Evolutionary conservation across 2,888 invertebrate species (phyloP), one percentile per base, ranked within the genome.

Genomic region (Drosophila infuscata): DNA sequence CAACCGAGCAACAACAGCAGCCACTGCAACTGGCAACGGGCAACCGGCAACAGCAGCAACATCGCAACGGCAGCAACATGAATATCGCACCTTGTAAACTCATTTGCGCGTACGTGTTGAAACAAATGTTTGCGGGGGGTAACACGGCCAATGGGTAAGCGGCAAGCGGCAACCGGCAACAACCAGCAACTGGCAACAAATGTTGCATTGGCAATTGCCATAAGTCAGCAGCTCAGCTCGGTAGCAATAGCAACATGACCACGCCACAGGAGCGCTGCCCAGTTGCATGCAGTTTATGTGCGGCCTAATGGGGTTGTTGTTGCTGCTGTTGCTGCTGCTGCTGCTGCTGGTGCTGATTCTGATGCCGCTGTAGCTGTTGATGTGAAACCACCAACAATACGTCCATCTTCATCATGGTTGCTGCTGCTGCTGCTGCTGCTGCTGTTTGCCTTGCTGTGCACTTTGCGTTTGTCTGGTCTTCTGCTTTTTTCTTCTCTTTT

Each of bases 101-200:
- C 92, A 92, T 92, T 92, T 92, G 91, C 90, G 91, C 92, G 86
- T 90, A 90, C 91, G 91, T 92, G 92, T 92, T 91, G 91, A 91
- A 92, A 92, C 92, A 92, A 92, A 92, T 92, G 92, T 91, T 92
- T 87, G 91, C 91, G 91, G 91, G 91, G 89, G 82, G 89, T 80
- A 76, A 60, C 60, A 71, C 61, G 61, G 76, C 66, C 71, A 59
- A 65, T 74, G 58, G 71, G 73, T 66, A 75, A 68, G 58, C 58
- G 49, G 65, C 25, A 25, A 25, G 25, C 25, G 71, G 73, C 66
- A 75, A 68, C 56, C 58, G 49, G 65, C 70, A 76, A 43, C 70
- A 66, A 38, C 59, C 74, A 75, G 59, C 69, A 65, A 82, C 74
- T 57, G 59, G 88, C 87, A 87, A 87, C 90, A 88, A 88, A 90